phyloP scores from a whole-genome alignment of 2,888 invertebrate species.

The Phania funesta region DNA sequence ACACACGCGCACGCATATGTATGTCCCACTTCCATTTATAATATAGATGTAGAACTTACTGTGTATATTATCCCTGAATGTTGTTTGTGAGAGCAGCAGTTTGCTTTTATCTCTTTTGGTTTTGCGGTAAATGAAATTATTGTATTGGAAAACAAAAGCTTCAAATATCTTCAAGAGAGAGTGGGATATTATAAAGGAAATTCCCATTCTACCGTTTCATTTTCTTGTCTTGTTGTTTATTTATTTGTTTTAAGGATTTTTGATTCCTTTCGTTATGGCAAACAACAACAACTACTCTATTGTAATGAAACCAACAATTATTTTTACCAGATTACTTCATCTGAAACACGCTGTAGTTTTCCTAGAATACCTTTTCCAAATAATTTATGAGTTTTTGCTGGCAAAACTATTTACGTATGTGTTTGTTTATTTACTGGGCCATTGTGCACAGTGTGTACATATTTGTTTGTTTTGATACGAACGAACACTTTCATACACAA shows the following conservation, averaged over 20 bases:
- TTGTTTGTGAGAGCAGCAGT: no score
- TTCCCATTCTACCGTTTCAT: not conserved
- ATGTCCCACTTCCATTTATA: no score
- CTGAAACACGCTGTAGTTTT: not conserved
- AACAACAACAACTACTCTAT: not conserved
- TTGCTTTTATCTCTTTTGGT: no score
- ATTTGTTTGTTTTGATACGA: not conserved
- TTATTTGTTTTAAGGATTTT: conserved; percentile 23
- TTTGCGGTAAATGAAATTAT: no score
- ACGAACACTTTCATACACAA: not conserved
- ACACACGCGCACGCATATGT: no score
- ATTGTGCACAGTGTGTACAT: not conserved
- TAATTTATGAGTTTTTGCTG: not conserved
- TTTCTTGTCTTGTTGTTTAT: not conserved
- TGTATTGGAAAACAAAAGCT: no score
- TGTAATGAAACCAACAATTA: not conserved
- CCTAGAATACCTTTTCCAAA: conserved; percentile 1
- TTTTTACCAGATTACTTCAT: not conserved
- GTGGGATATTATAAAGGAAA: not conserved
- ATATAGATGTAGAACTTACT: no score
- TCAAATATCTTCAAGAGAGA: not conserved
- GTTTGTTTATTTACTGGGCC: not conserved
- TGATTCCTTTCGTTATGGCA: not conserved
- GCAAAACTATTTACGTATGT: not conserved
- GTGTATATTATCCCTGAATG: no score